These are phyloP conservation scores for Temnothorax unifasciatus DNA, from an alignment of 2,888 invertebrate genomes.

Conservation along the genomic window DNA sequence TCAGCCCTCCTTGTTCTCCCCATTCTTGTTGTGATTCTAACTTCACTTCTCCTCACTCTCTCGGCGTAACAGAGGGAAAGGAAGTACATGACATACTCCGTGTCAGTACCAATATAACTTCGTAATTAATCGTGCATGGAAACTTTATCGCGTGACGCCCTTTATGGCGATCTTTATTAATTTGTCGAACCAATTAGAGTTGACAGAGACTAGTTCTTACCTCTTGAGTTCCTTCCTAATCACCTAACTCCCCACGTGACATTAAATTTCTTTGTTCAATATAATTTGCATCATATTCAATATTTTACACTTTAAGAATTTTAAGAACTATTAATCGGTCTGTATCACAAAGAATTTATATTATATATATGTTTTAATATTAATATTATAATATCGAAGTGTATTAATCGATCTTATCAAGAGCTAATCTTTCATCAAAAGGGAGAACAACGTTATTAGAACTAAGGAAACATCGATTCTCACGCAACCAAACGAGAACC, in stretches of 20 bases:
- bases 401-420: not conserved
- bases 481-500: constrained; percentile 66
- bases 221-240: not conserved
- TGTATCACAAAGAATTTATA: not conserved
- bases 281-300: not conserved
- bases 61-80: not conserved
- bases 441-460: constrained; percentile 17
- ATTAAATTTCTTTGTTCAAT: not conserved
- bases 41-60: not conserved
- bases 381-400: not conserved
- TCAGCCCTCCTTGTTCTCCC: not conserved
- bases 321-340: not conserved
- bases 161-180: constrained; percentile 4
- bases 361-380: not conserved
- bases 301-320: not conserved
- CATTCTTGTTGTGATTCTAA: not conserved
- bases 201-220: not conserved
- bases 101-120: constrained; percentile 25
- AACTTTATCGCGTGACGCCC: constrained; percentile 11
- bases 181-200: constrained; percentile 31
- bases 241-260: not conserved
- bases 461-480: constrained; percentile 64
- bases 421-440: constrained; percentile 19
- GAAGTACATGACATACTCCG: not conserved
- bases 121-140: constrained; percentile 36